Conservation (phyloP, 2,888 invertebrate genomes). For the Quadriops clusia region DNA sequence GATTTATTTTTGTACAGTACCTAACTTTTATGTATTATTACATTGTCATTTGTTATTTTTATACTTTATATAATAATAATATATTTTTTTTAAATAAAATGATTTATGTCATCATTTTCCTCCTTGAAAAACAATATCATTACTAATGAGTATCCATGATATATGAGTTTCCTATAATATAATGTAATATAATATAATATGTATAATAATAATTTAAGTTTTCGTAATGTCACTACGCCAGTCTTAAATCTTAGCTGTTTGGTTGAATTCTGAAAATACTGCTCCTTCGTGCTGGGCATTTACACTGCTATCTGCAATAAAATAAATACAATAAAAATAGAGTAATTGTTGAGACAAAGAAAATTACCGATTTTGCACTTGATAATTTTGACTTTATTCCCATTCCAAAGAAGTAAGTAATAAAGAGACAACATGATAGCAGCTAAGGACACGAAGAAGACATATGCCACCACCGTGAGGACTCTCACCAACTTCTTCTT, state of each 20-base stretch:
- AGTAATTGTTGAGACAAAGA: neutral
- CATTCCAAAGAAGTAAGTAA: conserved; percentile 91
- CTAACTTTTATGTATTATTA: too few relatives aligned
- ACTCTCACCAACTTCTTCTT: conserved; percentile 82
- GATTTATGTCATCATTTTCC: neutral
- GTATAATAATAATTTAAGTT: too few relatives aligned
- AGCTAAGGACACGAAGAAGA: conserved; percentile 86
- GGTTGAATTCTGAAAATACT: too few relatives aligned
- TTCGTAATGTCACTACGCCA: neutral
- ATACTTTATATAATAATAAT: too few relatives aligned
- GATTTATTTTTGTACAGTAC: too few relatives aligned
- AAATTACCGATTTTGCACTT: neutral
- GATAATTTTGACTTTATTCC: conserved; percentile 39
- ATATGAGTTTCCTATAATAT: too few relatives aligned
- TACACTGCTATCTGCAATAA: too few relatives aligned
- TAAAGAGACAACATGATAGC: conserved; percentile 88
- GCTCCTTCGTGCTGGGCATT: too few relatives aligned
- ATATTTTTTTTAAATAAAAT: too few relatives aligned
- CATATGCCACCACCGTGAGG: conserved; percentile 85
- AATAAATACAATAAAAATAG: neutral
- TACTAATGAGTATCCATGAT: too few relatives aligned
- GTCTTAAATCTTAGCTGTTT: neutral
- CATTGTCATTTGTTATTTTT: too few relatives aligned
- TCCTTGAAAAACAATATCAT: neutral
- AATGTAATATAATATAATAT: too few relatives aligned